Conservation (phyloP, 2,113 vertebrate genomes). For the Thalassarche chlororhynchos region DNA sequence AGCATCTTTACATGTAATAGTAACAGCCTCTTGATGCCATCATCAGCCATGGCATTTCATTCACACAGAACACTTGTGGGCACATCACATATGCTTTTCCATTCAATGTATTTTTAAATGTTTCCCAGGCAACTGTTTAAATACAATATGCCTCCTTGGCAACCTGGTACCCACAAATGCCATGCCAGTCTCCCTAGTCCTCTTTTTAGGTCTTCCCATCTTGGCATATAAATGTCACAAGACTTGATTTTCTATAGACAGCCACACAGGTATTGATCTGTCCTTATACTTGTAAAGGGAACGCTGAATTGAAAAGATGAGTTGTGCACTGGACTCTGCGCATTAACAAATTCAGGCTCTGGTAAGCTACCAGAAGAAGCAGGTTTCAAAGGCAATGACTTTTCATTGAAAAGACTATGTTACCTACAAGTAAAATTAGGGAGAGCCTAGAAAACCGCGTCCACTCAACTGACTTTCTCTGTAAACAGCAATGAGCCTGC, state of each 20-base stretch:
- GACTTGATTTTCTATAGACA: not conserved
- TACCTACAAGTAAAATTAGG: not conserved
- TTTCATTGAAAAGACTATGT: not conserved
- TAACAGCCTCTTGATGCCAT: constrained; percentile 55
- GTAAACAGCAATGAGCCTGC: not conserved
- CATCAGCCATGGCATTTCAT: constrained; percentile 52
- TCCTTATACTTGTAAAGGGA: not conserved
- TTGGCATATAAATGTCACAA: not conserved
- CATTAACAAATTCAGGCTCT: not conserved
- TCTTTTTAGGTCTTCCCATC: constrained; percentile 27
- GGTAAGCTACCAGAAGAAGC: not conserved
- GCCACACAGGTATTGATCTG: not conserved
- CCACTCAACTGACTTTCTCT: not conserved
- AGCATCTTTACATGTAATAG: constrained; percentile 46
- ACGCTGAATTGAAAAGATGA: not conserved
- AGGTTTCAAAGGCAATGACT: not conserved
- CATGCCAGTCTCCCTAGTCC: constrained; percentile 11
- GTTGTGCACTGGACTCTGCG: not conserved
- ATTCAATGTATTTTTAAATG: constrained; percentile 57
- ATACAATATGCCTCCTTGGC: constrained; percentile 70
- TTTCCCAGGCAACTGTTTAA: constrained; percentile 72
- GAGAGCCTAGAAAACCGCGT: not conserved
- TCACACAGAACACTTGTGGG: constrained; percentile 53
- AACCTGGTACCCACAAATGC: constrained; percentile 51
- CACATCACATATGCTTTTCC: constrained; percentile 51